Evolutionary conservation across 2,113 vertebrate species (phyloP).

Genomic region (Leucoraja erinaceus): DNA sequence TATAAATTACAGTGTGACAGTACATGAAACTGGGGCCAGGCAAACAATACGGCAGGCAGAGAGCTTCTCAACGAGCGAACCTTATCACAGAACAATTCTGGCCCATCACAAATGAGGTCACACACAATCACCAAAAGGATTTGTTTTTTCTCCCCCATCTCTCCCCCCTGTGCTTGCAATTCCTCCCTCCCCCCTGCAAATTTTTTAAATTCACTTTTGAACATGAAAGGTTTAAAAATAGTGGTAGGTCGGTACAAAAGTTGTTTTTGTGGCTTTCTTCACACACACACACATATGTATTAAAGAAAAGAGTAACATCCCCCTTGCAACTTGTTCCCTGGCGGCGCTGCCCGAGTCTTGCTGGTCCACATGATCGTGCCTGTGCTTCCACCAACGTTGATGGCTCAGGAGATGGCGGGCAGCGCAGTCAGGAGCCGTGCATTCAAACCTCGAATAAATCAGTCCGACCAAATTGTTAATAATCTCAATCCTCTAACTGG

Average conservation of each 20-base stretch:
- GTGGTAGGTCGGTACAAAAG: slow-evolving; percentile 13
- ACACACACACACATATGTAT: no score
- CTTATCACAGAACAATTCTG: slow-evolving; percentile 14
- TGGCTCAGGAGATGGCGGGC: no score
- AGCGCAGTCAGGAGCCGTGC: no score
- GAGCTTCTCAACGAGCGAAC: slow-evolving; percentile 13
- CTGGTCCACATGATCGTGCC: no score
- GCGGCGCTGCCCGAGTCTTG: no score
- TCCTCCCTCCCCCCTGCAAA: background rate
- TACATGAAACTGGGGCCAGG: slow-evolving; percentile 31
- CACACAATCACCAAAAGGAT: slow-evolving; percentile 31
- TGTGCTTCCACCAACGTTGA: no score
- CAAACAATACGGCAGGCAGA: slow-evolving; percentile 30
- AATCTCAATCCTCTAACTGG: background rate
- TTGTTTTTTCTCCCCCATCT: background rate
- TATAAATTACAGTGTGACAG: slow-evolving; percentile 37
- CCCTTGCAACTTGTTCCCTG: background rate
- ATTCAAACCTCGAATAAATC: no score
- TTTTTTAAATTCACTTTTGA: background rate
- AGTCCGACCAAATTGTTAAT: no score
- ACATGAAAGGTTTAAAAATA: slow-evolving; percentile 30
- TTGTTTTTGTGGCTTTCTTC: background rate
- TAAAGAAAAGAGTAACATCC: background rate
- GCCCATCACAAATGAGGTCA: slow-evolving; percentile 34
- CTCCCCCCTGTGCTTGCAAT: background rate